Conservation (phyloP, 2,888 invertebrate genomes). For the Cyaniris semiargus region DNA sequence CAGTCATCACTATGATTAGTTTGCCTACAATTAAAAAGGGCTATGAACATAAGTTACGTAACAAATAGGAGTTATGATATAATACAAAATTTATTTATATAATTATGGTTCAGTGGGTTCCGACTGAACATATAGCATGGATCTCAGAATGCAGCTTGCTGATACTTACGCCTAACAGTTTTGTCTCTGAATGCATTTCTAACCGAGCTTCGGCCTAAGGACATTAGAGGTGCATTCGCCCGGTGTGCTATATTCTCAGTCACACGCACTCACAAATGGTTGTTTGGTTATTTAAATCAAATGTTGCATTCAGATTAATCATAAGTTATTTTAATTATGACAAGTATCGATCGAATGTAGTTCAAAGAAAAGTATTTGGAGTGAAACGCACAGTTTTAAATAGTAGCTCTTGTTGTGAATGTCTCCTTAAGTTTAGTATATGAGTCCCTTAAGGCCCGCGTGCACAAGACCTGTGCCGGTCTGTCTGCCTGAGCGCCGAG, state of each 20-base stretch:
- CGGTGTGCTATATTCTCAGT: constrained; percentile 72
- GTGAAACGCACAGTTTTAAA: constrained; percentile 73
- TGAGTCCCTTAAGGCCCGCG: constrained; percentile 48
- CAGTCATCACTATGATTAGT: constrained; percentile 55
- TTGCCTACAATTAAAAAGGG: constrained; percentile 60
- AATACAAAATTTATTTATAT: constrained; percentile 66
- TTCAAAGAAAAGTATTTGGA: constrained; percentile 72
- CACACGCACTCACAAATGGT: constrained; percentile 71
- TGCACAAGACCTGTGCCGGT: constrained; percentile 39
- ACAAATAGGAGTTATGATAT: constrained; percentile 49
- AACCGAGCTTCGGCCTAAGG: constrained; percentile 41
- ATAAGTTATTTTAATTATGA: constrained; percentile 69
- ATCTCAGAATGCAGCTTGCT: constrained; percentile 79
- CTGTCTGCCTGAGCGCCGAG: constrained; percentile 13
- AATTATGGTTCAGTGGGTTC: constrained; percentile 72
- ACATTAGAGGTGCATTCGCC: constrained; percentile 53
- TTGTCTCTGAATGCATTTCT: constrained; percentile 53
- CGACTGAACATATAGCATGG: constrained; percentile 77
- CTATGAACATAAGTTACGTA: constrained; percentile 65
- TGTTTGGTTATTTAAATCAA: constrained; percentile 73
- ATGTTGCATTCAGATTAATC: constrained; percentile 76
- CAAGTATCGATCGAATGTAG: constrained; percentile 75
- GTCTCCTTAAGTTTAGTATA: constrained; percentile 54
- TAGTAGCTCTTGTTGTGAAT: constrained; percentile 64
- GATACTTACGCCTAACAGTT: constrained; percentile 58